phyloP scores from a whole-genome alignment of 2,113 vertebrate genomes.

The Tamias sibiricus region DNA sequence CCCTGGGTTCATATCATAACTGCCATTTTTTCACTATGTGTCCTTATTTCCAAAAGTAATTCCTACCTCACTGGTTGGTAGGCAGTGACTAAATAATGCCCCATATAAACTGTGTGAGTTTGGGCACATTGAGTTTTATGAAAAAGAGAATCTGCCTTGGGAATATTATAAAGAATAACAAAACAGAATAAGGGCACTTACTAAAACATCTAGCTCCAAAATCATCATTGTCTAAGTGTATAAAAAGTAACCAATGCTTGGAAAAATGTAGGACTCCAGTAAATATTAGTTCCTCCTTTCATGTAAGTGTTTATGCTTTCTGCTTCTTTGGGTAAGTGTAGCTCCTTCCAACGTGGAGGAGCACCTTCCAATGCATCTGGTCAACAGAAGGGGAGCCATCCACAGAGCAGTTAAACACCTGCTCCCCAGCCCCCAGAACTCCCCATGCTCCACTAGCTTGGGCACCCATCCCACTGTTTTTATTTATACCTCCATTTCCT shows the following conservation, averaged over 20 bases:
- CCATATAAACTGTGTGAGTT: background rate
- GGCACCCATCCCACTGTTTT: background rate
- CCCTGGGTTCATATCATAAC: background rate
- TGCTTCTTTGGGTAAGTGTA: background rate
- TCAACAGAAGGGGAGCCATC: background rate
- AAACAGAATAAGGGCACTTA: background rate
- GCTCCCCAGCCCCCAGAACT: background rate
- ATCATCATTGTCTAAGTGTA: background rate
- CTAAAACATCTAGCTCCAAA: background rate
- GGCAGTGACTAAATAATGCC: background rate
- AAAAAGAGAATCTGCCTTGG: background rate
- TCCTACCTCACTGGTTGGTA: background rate
- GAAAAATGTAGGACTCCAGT: background rate
- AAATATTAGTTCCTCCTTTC: background rate
- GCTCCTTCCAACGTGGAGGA: background rate
- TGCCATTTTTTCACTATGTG: background rate
- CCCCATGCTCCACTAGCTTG: background rate
- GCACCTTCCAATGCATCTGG: background rate
- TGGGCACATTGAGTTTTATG: background rate
- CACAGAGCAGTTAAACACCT: background rate
- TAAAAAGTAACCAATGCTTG: background rate
- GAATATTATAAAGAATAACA: background rate
- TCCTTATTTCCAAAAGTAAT: background rate
- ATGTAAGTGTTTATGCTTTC: background rate
- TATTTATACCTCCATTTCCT: background rate